Evolutionary conservation across 2,888 invertebrate species (phyloP).

Genomic region (Eledona agricola): DNA sequence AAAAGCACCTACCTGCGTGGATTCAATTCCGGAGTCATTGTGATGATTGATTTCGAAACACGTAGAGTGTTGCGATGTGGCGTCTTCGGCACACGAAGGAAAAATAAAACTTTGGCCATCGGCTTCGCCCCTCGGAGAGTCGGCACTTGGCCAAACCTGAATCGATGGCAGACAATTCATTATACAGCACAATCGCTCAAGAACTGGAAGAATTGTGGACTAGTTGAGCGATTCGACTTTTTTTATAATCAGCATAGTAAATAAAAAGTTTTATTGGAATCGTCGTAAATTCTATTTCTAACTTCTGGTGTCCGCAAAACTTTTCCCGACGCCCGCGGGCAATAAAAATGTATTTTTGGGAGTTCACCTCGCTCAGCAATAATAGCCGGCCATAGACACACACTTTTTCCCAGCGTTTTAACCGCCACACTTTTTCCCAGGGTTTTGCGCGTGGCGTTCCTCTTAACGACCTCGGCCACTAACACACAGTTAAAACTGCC

Average conservation of each 20-base stretch:
- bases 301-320: too few relatives aligned
- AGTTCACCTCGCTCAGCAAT: too few relatives aligned
- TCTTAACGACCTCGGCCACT: too few relatives aligned
- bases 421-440: too few relatives aligned
- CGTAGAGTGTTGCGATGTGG: conserved; percentile 54
- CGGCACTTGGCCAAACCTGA: conserved; percentile 76
- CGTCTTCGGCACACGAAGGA: conserved; percentile 64
- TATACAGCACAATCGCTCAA: conserved; percentile 1
- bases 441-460: too few relatives aligned
- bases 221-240: not conserved
- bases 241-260: not conserved
- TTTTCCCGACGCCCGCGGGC: too few relatives aligned
- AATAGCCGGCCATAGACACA: too few relatives aligned
- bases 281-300: too few relatives aligned
- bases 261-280: not conserved
- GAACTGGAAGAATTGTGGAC: conserved; percentile 1
- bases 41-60: conserved; percentile 65
- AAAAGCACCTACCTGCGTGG: conserved; percentile 68
- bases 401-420: too few relatives aligned
- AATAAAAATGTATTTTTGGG: too few relatives aligned
- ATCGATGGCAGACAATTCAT: conserved; percentile 19
- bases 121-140: conserved; percentile 74
- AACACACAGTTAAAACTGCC: too few relatives aligned
- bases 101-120: conserved; percentile 76
- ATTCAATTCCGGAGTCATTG: conserved; percentile 77